Percentiles rank a stretch among this genome's conserved stretches.
Evolutionary conservation across 2,113 vertebrate species (phyloP).

Genomic region (Platysternon megacephalum): DNA sequence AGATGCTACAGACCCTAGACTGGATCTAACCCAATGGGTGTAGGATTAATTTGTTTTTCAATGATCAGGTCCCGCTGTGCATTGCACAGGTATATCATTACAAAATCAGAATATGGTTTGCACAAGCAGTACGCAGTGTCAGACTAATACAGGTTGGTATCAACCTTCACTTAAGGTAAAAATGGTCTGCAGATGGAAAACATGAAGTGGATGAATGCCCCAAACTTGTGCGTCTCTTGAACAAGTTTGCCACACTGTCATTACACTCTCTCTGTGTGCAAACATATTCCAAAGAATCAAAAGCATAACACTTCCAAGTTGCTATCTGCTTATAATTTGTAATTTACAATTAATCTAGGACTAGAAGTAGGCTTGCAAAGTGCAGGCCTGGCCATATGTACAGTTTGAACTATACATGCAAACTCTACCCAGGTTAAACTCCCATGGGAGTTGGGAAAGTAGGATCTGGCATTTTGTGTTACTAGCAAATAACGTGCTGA

Average conservation of each 20-base stretch:
- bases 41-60: constrained; percentile 9
- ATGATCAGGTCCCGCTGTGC: constrained; percentile 44
- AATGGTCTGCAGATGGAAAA: constrained; percentile 10
- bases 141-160: constrained; percentile 26
- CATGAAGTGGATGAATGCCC: constrained; percentile 21
- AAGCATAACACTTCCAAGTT: neutral
- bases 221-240: neutral
- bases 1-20: neutral
- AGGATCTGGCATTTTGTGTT: neutral
- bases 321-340: neutral
- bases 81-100: constrained; percentile 14
- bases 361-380: neutral
- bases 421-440: neutral
- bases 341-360: neutral
- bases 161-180: constrained; percentile 17
- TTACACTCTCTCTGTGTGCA: neutral
- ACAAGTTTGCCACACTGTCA: neutral
- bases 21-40: neutral
- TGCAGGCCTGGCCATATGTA: neutral
- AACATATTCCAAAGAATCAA: neutral
- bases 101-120: constrained; percentile 43
- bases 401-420: neutral
- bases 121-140: constrained; percentile 48
- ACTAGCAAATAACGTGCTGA: neutral
- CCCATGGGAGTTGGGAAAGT: neutral